Evolutionary conservation across 2,797 vertebrate genomes (phyloP).

Genomic region (Anguilla obscura): DNA sequence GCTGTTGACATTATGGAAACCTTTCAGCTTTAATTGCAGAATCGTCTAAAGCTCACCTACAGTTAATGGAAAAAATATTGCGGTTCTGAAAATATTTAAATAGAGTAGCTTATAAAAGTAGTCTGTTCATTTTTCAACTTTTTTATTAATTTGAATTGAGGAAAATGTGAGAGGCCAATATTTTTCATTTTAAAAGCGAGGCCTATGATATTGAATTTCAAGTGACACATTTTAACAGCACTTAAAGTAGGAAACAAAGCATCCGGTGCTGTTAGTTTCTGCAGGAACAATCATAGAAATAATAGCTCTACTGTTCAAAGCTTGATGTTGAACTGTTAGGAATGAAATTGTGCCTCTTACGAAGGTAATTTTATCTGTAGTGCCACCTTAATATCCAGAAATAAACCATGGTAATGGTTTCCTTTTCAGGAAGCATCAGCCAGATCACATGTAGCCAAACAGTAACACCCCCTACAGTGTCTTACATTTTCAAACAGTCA

Average conservation of each 20-base stretch:
- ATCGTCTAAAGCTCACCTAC: neutral
- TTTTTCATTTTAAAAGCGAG: neutral
- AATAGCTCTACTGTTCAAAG: neutral
- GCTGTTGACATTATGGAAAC: neutral
- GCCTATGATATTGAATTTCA: neutral
- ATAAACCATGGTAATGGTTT: neutral
- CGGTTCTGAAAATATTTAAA: too few relatives aligned
- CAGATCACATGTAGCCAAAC: neutral
- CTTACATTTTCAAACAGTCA: neutral
- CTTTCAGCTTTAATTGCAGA: neutral
- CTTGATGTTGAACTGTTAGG: neutral
- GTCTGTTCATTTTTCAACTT: neutral
- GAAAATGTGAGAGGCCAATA: neutral
- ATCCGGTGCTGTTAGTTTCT: neutral
- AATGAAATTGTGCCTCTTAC: neutral
- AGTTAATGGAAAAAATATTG: neutral
- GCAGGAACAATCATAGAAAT: neutral
- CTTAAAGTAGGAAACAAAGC: neutral
- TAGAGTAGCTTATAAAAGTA: neutral
- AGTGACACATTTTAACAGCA: neutral
- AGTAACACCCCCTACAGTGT: neutral
- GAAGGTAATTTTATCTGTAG: neutral
- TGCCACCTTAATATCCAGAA: neutral
- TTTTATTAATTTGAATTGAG: neutral
- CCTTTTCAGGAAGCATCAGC: neutral